Base-by-base conservation (phyloP, 1,140 invertebrate genomes). In the Drosophila ohnishii region DNA sequence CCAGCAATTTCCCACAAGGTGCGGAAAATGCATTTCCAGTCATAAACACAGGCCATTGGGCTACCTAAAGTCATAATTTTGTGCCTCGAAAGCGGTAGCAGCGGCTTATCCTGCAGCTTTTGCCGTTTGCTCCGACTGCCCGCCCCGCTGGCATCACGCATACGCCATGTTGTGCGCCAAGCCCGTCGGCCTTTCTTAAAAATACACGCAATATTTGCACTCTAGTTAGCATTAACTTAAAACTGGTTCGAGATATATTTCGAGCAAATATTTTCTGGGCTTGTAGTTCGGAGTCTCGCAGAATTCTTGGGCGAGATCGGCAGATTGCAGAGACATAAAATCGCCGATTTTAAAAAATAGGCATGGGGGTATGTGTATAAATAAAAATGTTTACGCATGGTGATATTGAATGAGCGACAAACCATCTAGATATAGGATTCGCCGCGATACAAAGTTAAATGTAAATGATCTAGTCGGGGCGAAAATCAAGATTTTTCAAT, bases 401-500 rank as follows among this genome's bases (percentile, higher is more conserved):
- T 53, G 30, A 28, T 61, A 53, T 59, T 56, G 50, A 70, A 67
- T 66, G 47, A 66, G 19, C 64, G 63, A 69, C 73, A 67, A 77
- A 56, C 66, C 60, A 78, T 77, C 66, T 71, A 64, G 75, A 72
- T 78, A 64, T 42, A 58, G 65, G 64, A 71, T 71, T 50, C 66
- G 42, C 53, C 14, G 56, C 32, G 13, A 40, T 70, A 63, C 74
- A 77, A 71, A 59, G 45, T 72, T 56, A 59, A 47, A 78, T 78
- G 76, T 61, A 77, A 77, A 59, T 77, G 74, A 77, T 64, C 51
- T 47, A 39, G 56, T 44, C 40, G 50, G 34, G 51, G 51, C 65
- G 35, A 71, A 78, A 73, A 78, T 78, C 76, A 65, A 78, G 75
- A 78, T 78, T 78, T 78, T 78, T 78, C 76, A 78, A 78, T 78